Base-by-base conservation (phyloP, 2,888 invertebrate genomes). In the Ochropleura leucogaster region DNA sequence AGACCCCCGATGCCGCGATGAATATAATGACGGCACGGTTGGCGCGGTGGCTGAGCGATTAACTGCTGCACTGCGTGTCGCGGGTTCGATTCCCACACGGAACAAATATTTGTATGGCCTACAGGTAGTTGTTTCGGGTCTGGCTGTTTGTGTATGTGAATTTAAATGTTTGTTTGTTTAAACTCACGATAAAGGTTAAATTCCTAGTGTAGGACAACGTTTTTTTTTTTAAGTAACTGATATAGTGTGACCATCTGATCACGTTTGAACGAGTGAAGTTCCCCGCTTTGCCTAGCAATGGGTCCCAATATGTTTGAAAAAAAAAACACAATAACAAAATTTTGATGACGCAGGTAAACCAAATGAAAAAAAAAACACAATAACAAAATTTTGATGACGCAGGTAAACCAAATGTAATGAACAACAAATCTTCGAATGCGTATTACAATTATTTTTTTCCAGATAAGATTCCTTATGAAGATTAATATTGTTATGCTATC, bases 401-500 rank as follows among this genome's bases (percentile, higher is more conserved):
- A 46, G 12, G n/a, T 57, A 44, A 47, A 16, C 3, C 14, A n/a
- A n/a, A 57, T 40, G 8, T 53, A 46, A 59, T 14, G 1, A 44
- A 40, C 16, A 51, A 14, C 4, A 12, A 68, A 60, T 47, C 8
- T 40, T 51, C 6, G 3, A 76, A 63, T 44, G 49, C 16, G 44
- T 62, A n/a, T 42, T 44, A 42, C n/a, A 18, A 55, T 57, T 30
- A 14, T 12, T 2, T 55, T 49, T 40, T 44, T 47, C 20, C 9
- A 42, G 82, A 80, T 80, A 63, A 81, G 66, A 80, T 81, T 69
- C 59, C 9, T 46, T 18, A 14, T 6, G 0, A 49, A 59, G 74
- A 79, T 79, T 60, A 64, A 64, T 66, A 18, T 60, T 57, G 59
- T 65, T 40, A 51, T 9, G 62, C 69, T 74, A 80, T 80, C 81